A percentile compares a stretch with the other conserved stretches of the same genome.
Conservation (phyloP, 2,113 vertebrate species). For the Anseranas semipalmata region DNA sequence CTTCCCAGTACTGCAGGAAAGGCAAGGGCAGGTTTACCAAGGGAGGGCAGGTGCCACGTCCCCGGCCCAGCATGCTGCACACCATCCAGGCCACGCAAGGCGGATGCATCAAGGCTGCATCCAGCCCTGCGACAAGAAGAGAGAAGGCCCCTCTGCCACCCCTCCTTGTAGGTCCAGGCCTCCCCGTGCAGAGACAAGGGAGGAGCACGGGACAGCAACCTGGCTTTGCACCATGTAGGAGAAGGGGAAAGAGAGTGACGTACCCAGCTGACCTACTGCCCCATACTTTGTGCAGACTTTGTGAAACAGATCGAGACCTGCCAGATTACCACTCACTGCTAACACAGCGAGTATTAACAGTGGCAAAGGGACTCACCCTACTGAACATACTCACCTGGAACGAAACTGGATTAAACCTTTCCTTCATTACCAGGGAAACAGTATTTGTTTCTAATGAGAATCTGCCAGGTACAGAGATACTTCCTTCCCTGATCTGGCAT, state of each 20-base stretch:
- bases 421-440: background rate
- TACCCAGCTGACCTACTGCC: background rate
- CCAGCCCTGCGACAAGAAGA: background rate
- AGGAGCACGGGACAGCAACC: background rate
- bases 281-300: background rate
- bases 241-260: background rate
- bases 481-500: background rate
- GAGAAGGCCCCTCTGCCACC: background rate
- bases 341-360: background rate
- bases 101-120: background rate
- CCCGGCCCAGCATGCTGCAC: background rate
- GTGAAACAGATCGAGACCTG: background rate
- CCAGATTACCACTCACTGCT: background rate
- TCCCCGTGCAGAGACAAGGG: background rate
- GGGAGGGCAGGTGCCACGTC: background rate
- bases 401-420: background rate
- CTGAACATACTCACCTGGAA: background rate
- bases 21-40: background rate
- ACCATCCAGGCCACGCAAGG: background rate
- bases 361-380: background rate
- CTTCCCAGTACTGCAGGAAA: background rate
- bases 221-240: accelerated
- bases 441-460: background rate
- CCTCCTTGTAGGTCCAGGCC: background rate
- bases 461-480: background rate